phyloP scores from a whole-genome alignment of 2,113 vertebrate genomes.

The Euleptes europaea region DNA sequence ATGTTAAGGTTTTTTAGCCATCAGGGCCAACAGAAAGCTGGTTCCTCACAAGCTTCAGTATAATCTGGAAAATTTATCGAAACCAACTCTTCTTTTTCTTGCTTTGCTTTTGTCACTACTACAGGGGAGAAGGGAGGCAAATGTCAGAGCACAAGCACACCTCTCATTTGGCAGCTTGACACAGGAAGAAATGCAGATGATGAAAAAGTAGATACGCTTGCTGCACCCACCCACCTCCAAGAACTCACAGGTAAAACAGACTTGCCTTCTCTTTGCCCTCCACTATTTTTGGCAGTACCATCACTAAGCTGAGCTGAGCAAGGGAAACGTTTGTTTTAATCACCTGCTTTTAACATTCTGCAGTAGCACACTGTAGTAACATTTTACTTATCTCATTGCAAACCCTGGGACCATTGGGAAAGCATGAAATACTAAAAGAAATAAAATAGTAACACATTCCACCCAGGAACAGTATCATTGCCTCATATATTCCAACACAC shows the following conservation, averaged over 20 bases:
- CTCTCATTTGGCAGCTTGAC: background rate
- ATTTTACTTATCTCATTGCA: background rate
- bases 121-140: background rate
- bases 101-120: background rate
- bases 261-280: background rate
- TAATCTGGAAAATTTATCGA: no score
- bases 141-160: background rate
- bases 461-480: constrained; percentile 12
- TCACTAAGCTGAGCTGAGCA: background rate
- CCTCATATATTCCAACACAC: background rate
- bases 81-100: no score
- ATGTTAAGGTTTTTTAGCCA: background rate
- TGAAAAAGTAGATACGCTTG: background rate
- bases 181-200: background rate
- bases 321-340: background rate
- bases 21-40: background rate
- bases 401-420: background rate
- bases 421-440: constrained; percentile 4
- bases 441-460: background rate
- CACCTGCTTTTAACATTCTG: background rate
- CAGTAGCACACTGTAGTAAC: background rate
- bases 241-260: background rate
- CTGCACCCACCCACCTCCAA: background rate
- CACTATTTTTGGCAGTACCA: background rate
- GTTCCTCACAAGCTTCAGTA: background rate